Evolutionary conservation across 2,888 invertebrate species (phyloP), one percentile per base, ranked within the genome.

Genomic region (Alloplasta piceator): DNA sequence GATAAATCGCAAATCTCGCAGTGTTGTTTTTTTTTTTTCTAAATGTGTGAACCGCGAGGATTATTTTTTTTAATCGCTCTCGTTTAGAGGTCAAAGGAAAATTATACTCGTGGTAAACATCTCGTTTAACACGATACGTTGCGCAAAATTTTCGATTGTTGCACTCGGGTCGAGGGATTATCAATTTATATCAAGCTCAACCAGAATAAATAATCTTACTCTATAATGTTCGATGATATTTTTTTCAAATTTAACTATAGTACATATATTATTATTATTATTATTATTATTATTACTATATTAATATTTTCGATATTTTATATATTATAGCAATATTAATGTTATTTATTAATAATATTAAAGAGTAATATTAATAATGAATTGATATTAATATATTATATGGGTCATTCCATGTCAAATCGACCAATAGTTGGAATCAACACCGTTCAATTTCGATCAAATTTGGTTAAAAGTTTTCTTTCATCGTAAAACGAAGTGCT

Each of bases 91-190:
- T 75, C 16, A 39, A 56, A 26, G 64, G 38, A 38, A 64, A 58
- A 50, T 63, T 39, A 7, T n/a, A 38, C 10, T 26, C 38, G 3
- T 50, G 14, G 26, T 39, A 72, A 67, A 41, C 36, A 60, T 48
- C 43, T 73, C 10, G 38, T 16, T 4, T 41, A 9, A 26, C 14
- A 7, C n/a, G 10, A 16, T 60, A 14, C 10, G 52, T 70, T 75
- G 63, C 70, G 43, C 14, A 74, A 80, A 72, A 5, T 60, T 78
- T 61, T 9, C 26, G 39, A 5, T 60, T 78, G 43, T n/a, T 12
- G 39, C 5, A n/a, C 48, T 43, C 16, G 50, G 79, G 83, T 82
- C 83, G 78, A 61, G 56, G 74, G 82, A 74, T 83, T 83, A 83
- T 83, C 83, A 26, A 58, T 68, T 63, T 52, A 26, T 26, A 26